Base-by-base conservation (phyloP, 2,888 invertebrate species). In the Polyploca ridens region DNA sequence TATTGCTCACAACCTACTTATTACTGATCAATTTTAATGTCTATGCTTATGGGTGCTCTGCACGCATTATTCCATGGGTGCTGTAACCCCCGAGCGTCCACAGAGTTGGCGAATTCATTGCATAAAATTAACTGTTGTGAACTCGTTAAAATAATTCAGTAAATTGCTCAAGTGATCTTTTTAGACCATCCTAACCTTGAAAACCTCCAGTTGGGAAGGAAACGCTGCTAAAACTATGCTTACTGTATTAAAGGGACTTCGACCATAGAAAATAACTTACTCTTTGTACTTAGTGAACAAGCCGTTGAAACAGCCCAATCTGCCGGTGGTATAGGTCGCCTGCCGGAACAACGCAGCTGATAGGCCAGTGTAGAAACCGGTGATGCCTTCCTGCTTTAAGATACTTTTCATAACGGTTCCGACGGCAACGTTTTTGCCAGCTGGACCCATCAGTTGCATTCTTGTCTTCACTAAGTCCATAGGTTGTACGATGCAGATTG, bases 321-420 rank as follows among this genome's bases (percentile, higher is more conserved):
- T 95, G 0, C 97, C 97, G 0, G 99, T 99, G 0, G 99, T 99
- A 86, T 99, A 99, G 0, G 99, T 99, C 0, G 99, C 99, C 87
- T 99, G 99, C 65, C 99, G 94, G 72, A 99, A 93, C 60, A 99
- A 93, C 0, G 98, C 99, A 3, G 99, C 98, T 0, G 98, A 97
- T 4, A 99, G 92, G 0, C 99, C 99, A 41, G 96, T 96, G 87
- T 99, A 99, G 72, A 99, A 93, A 0, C 97, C 98, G 4, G 96
- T 75, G 0, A 98, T 64, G 0, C 99, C 99, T 87, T 99, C 99
- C 66, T 96, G 97, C 78, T 93, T 94, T 8, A 98, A 72, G 72
- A 99, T 97, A 16, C 10, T 19, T 14, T 95, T 94, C 38, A 93
- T 90, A n/a, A 97, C 88, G 3, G 97, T 96, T 77, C 96, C 95